These are phyloP conservation scores for Bombyx huttoni DNA, from an alignment of 2,888 invertebrate species.

Conservation along the genomic window DNA sequence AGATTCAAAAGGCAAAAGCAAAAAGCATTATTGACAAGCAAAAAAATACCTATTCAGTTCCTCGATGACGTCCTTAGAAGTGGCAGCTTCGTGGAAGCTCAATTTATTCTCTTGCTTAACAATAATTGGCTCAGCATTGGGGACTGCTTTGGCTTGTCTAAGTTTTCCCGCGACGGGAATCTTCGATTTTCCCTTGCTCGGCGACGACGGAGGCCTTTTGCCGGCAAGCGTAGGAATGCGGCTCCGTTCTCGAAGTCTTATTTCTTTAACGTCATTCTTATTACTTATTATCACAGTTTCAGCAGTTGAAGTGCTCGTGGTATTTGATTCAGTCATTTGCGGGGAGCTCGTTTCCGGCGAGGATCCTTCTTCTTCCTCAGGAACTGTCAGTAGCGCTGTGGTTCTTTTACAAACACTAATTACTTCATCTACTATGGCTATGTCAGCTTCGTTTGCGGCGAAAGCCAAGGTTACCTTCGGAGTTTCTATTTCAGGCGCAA, in stretches of 20 bases:
- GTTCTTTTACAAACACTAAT: slow-evolving; percentile 57
- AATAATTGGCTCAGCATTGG: slow-evolving; percentile 47
- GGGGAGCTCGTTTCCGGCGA: slow-evolving; percentile 65
- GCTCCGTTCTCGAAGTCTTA: slow-evolving; percentile 63
- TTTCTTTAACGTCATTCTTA: slow-evolving; percentile 55
- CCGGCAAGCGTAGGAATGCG: slow-evolving; percentile 69
- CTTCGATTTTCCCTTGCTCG: slow-evolving; percentile 46
- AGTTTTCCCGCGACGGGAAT: slow-evolving; percentile 49
- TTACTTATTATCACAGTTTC: slow-evolving; percentile 80
- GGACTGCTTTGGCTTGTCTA: slow-evolving; percentile 18
- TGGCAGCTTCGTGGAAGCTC: slow-evolving; percentile 81
- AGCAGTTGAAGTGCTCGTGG: slow-evolving; percentile 78
- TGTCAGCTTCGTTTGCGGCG: slow-evolving; percentile 39
- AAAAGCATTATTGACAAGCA: slow-evolving; percentile 1
- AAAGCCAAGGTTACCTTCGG: slow-evolving; percentile 52
- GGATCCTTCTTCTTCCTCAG: slow-evolving; percentile 75
- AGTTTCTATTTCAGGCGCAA: slow-evolving; percentile 33
- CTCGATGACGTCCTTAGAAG: slow-evolving; percentile 83
- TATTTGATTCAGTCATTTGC: slow-evolving; percentile 76
- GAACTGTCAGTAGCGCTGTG: slow-evolving; percentile 69
- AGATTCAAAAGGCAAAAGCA: too few species aligned
- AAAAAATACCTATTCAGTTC: slow-evolving; percentile 74
- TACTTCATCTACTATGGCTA: slow-evolving; percentile 59
- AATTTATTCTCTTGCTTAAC: slow-evolving; percentile 72
- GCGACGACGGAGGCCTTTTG: slow-evolving; percentile 61